These are phyloP conservation scores for Todus mexicanus DNA, from an alignment of 2,797 vertebrate genomes.

Conservation along the genomic window DNA sequence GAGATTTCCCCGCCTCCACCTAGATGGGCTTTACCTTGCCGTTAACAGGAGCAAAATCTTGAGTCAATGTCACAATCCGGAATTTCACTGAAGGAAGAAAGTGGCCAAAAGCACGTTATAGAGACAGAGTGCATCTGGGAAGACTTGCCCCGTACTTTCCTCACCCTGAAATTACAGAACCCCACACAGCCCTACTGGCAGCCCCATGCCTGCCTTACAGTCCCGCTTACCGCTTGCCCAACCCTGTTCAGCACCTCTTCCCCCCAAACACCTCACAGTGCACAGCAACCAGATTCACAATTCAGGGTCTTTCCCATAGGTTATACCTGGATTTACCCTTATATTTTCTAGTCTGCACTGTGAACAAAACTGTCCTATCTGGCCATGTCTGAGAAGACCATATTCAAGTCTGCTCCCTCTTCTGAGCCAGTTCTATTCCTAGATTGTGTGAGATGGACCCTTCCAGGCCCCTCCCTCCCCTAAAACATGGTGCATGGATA, in stretches of 20 bases:
- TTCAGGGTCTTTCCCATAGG: not conserved
- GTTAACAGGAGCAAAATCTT: conserved; percentile 18
- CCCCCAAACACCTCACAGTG: accelerated
- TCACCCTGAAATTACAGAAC: not conserved
- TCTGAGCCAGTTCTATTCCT: not conserved
- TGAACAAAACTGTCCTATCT: not conserved
- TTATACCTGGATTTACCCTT: not conserved
- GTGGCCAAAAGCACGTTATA: not conserved
- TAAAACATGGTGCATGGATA: not conserved
- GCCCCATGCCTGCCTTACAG: not conserved
- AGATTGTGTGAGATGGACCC: accelerated
- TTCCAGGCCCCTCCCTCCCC: not conserved
- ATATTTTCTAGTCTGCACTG: not conserved
- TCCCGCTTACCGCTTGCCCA: not conserved
- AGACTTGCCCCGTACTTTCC: not conserved
- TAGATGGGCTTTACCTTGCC: conserved; percentile 37
- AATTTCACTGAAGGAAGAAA: conserved; percentile 49
- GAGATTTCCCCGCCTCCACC: not conserved
- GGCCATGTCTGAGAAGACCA: not conserved
- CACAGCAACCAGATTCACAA: not conserved
- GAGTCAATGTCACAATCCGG: conserved; percentile 15
- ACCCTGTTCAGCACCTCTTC: not conserved
- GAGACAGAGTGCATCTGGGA: accelerated
- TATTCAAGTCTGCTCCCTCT: not conserved
- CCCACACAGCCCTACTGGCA: not conserved